These are phyloP conservation scores for Scaptomyza flava DNA, from an alignment of 2,888 invertebrate genomes.

Conservation along the genomic window DNA sequence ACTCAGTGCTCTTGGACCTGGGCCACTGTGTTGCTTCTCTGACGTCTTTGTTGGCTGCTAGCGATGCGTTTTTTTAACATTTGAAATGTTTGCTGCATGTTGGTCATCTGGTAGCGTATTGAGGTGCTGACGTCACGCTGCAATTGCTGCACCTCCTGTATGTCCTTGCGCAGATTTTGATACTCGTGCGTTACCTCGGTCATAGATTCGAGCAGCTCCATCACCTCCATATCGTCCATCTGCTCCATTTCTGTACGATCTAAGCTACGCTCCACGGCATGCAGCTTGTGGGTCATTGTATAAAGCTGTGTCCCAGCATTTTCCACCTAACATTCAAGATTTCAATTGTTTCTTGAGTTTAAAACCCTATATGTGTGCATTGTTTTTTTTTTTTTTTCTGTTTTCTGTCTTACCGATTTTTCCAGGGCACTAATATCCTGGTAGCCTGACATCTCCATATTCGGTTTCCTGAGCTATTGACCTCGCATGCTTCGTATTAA, in stretches of 20 bases:
- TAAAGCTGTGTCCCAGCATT: conserved; percentile 90
- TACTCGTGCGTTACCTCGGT: conserved; percentile 92
- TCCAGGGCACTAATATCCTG: conserved; percentile 81
- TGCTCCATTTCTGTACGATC: conserved; percentile 79
- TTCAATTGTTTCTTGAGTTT: background rate
- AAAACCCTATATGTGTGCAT: too few species aligned
- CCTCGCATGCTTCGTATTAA: conserved; percentile 32
- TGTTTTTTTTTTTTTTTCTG: background rate
- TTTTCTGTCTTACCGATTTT: conserved; percentile 74
- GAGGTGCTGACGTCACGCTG: conserved; percentile 91
- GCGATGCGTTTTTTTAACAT: conserved; percentile 89
- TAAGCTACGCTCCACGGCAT: conserved; percentile 87
- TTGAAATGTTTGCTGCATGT: conserved; percentile 90
- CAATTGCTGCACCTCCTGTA: conserved; percentile 91
- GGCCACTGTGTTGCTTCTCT: conserved; percentile 13
- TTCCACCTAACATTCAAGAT: conserved; percentile 86
- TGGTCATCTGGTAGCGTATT: conserved; percentile 88
- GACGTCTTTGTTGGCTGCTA: conserved; percentile 62
- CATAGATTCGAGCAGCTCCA: conserved; percentile 90
- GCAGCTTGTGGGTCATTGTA: conserved; percentile 90
- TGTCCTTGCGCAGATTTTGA: conserved; percentile 90
- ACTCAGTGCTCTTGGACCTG: conserved; percentile 32
- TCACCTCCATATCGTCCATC: conserved; percentile 88
- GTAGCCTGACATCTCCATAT: conserved; percentile 71
- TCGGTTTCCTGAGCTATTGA: conserved; percentile 20